These are phyloP conservation scores for Helicoverpa armigera DNA, from an alignment of 1,140 invertebrate species.

Conservation along the genomic window DNA sequence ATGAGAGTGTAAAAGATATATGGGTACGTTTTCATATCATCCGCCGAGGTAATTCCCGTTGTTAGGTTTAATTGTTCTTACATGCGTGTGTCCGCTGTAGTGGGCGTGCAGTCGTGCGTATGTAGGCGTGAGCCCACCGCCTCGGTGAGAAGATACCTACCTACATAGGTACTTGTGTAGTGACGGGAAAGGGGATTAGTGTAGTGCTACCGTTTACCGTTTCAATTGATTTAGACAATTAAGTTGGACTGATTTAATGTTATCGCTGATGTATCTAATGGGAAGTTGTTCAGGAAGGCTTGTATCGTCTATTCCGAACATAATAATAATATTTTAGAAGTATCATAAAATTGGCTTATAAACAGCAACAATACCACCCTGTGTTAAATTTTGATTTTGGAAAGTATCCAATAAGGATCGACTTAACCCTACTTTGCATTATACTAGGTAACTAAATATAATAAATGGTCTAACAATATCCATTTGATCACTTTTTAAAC, in stretches of 20 bases:
- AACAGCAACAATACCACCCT: too few relatives aligned
- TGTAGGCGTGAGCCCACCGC: not conserved
- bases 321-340: too few relatives aligned
- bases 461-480: too few relatives aligned
- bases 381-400: too few relatives aligned
- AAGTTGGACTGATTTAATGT: not conserved
- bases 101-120: not conserved
- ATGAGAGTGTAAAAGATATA: conserved; percentile 79
- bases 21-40: conserved; percentile 69
- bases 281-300: not conserved
- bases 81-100: conserved; percentile 29
- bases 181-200: not conserved
- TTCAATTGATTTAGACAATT: not conserved
- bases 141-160: not conserved
- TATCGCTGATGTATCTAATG: not conserved
- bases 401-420: too few relatives aligned
- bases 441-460: too few relatives aligned
- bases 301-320: not conserved
- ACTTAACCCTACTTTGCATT: too few relatives aligned
- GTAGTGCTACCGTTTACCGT: not conserved
- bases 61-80: conserved; percentile 60
- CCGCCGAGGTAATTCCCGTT: conserved; percentile 59
- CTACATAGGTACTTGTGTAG: not conserved
- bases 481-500: too few relatives aligned
- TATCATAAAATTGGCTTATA: too few relatives aligned